These are phyloP conservation scores for Tineola bisselliella DNA, from an alignment of 2,888 invertebrate species.

Conservation along the genomic window DNA sequence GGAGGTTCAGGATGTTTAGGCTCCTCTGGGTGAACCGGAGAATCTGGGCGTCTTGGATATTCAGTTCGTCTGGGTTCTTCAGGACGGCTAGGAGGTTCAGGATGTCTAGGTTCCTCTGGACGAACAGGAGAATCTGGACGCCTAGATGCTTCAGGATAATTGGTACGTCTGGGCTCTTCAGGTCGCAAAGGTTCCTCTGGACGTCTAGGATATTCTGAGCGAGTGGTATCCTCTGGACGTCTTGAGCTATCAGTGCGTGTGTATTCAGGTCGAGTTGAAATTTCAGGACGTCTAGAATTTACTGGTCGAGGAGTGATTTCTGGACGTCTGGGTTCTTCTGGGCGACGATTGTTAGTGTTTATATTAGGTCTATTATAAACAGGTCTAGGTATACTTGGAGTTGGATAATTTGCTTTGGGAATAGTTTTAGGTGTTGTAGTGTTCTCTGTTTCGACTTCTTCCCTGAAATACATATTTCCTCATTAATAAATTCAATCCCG, in stretches of 20 bases:
- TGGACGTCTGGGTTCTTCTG: constrained; percentile 24
- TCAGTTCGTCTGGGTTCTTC: background rate
- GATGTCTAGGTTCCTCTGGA: background rate
- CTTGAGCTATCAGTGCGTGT: constrained; percentile 15
- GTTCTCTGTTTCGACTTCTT: background rate
- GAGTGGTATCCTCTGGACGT: constrained; percentile 16
- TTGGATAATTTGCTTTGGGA: constrained; percentile 20
- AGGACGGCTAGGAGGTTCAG: background rate
- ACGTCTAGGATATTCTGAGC: background rate
- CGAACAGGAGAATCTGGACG: background rate
- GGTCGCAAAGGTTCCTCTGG: background rate
- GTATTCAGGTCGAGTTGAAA: background rate
- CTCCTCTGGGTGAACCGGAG: background rate
- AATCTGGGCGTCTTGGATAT: background rate
- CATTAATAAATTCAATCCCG: background rate
- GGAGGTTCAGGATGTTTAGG: background rate
- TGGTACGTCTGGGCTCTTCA: background rate
- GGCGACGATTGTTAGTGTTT: constrained; percentile 18
- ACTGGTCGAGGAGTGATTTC: constrained; percentile 16
- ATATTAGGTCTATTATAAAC: constrained; percentile 23
- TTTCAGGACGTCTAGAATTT: constrained; percentile 2
- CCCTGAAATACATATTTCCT: background rate
- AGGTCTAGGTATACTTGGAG: constrained; percentile 17
- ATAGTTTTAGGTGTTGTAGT: constrained; percentile 15
- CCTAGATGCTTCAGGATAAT: background rate